Evolutionary conservation across 2,113 vertebrate species (phyloP), one percentile per base, ranked within the genome.

Genomic region (Pachyramphus minor): DNA sequence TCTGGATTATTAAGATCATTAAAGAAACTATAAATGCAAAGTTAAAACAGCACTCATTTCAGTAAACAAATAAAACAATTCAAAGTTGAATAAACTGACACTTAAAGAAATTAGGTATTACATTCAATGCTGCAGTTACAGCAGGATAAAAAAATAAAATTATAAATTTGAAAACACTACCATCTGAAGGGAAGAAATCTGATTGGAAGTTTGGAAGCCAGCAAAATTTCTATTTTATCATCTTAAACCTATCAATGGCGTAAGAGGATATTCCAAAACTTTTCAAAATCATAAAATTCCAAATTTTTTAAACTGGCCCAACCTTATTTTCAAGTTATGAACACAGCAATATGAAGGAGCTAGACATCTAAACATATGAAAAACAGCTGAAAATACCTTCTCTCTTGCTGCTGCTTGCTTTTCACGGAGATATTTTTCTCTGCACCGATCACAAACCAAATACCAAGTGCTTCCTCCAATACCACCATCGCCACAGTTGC

Each of bases 391-490:
- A 86, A 56, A 55, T 98, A 99, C 99, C 99, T 99, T 99, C 92
- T 99, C 99, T 90, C 99, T 98, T 80, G 99, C 99, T 47, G 99
- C 99, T 33, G 99, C 99, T 97, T 99, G 99, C 83, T 99, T 99
- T 96, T 99, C 99, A 80, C 99, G 98, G 62, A 99, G 98, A 79
- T 99, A 99, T 88, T 99, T 99, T 90, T 99, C 99, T 87, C 99
- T 98, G 97, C 99, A 99, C 69, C 99, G 98, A 90, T 99, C 99
- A 23, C 99, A 99, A 35, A 99, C 99, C 89, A 99, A 97, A 89
- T 99, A 99, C 99, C 99, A 99, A 14, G 99, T 99, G 97, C 99
- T 99, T 95, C 99, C 99, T 97, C 99, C 99, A 58, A 99, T 99
- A 64, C 99, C 99, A 53, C 99, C 99, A 56, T 99, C 99, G 1